phyloP scores from a whole-genome alignment of 2,113 vertebrate species.

The Sorex fumeus region DNA sequence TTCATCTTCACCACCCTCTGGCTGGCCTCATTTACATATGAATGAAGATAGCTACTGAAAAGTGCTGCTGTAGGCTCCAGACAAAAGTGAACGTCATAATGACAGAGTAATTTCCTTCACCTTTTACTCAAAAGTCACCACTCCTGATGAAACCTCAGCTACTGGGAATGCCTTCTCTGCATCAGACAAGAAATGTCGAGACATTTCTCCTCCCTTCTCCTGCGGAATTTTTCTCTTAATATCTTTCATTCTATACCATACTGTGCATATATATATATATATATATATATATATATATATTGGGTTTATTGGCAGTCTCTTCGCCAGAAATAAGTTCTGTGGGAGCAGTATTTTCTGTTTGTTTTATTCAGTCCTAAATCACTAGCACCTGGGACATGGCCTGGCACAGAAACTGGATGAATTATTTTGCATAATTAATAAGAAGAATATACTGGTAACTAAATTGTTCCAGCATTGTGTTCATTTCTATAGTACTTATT shows the following conservation, averaged over 20 bases:
- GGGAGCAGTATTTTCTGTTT: background rate
- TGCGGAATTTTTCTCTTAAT: background rate
- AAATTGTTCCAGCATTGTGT: constrained; percentile 7
- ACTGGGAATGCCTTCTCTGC: background rate
- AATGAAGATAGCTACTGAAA: constrained; percentile 25
- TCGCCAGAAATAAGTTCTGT: constrained; percentile 1
- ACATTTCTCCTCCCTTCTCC: background rate
- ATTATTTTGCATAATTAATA: constrained; percentile 54
- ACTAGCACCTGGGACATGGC: background rate
- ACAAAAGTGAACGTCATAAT: background rate
- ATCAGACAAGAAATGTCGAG: no score
- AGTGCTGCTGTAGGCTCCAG: background rate
- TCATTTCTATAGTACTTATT: constrained; percentile 51
- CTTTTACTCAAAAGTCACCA: background rate
- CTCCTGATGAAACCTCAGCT: background rate
- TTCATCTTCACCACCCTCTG: background rate
- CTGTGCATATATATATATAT: background rate
- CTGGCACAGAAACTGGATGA: background rate
- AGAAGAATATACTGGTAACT: constrained; percentile 15
- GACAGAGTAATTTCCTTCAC: background rate
- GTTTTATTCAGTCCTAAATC: background rate
- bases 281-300: background rate
- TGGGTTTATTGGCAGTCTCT: background rate
- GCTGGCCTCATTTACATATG: constrained; percentile 18
- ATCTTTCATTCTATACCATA: background rate